These are phyloP conservation scores for Lithobates pipiens DNA, from an alignment of 2,797 vertebrate genomes.

Conservation along the genomic window DNA sequence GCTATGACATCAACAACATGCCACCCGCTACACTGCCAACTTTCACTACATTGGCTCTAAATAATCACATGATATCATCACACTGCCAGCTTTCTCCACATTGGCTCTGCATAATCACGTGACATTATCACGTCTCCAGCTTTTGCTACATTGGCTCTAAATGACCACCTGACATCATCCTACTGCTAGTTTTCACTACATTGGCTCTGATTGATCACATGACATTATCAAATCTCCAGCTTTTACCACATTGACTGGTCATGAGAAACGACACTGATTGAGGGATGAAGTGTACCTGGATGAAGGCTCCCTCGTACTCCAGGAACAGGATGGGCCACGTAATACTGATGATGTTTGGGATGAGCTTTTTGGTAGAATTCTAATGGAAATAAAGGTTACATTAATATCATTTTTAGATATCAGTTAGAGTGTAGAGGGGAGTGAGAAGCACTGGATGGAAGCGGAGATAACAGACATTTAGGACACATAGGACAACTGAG, in stretches of 20 bases:
- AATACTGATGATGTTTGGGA: constrained; percentile 73
- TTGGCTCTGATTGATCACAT: not conserved
- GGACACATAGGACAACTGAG: too few species aligned
- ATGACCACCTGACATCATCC: not conserved
- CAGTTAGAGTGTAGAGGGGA: too few species aligned
- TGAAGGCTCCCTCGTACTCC: constrained; percentile 67
- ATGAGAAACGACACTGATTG: not conserved
- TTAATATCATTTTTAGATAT: too few species aligned
- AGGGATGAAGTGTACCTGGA: constrained; percentile 70
- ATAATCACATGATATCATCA: not conserved
- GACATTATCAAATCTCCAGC: too few species aligned
- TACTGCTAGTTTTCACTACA: not conserved
- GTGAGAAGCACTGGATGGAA: too few species aligned
- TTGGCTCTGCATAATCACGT: not conserved
- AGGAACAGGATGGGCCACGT: constrained; percentile 72
- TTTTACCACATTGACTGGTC: too few species aligned
- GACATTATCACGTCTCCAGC: too few species aligned
- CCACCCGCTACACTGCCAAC: not conserved
- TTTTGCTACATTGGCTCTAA: not conserved
- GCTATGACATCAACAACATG: too few species aligned
- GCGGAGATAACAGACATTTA: too few species aligned
- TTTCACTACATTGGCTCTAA: not conserved
- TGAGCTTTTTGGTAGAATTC: constrained; percentile 72
- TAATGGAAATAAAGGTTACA: constrained; percentile 64
- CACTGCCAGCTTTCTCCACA: not conserved